Base-by-base conservation (phyloP, 2,113 vertebrate species). In the Sitta europaea region DNA sequence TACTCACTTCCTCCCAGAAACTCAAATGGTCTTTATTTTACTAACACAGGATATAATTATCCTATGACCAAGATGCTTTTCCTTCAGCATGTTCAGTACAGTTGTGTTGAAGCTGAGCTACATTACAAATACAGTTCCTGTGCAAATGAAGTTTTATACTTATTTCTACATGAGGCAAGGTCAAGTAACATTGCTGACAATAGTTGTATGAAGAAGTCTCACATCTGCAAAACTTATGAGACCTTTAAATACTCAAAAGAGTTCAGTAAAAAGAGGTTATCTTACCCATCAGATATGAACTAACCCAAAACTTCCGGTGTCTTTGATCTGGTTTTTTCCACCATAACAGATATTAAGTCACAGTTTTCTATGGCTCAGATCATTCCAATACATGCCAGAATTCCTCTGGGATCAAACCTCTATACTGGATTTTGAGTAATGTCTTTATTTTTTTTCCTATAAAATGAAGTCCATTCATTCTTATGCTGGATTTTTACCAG, bases 391-490 rank as follows among this genome's bases (percentile, higher is more conserved):
- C 8, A 33, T 45, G 68, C 75, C 86, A 95, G 70, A 90, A 95
- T 43, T 90, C 88, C 53, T 83, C 7, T 86, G 59, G 54, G 40
- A 88, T 67, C 88, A 86, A 50, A 90, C 8, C 18, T 73, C 40
- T 74, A 24, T 3, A 67, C 35, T 57, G 72, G 51, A 80, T 75
- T 83, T 86, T 88, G 28, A 70, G 48, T 20, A 80, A 88, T 6
- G 2, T 12, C 47, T 55, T 91, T 75, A 8, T 65, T 92, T 74
- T 73, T 73, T 87, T 82, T 9, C 62, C n/a, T 45, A 53, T 19
- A 84, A 91, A 92, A 90, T 78, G n/a, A 84, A 88, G 40, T 35
- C 82, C n/a, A 59, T 86, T 97, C 67, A 95, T 92, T 90, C n/a
- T 86, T n/a, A 79, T 6, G 5, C 11, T 93, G 85, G 88, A 88